Base-by-base conservation (phyloP, 2,888 invertebrate species). In the Exephanes ischioxanthus region DNA sequence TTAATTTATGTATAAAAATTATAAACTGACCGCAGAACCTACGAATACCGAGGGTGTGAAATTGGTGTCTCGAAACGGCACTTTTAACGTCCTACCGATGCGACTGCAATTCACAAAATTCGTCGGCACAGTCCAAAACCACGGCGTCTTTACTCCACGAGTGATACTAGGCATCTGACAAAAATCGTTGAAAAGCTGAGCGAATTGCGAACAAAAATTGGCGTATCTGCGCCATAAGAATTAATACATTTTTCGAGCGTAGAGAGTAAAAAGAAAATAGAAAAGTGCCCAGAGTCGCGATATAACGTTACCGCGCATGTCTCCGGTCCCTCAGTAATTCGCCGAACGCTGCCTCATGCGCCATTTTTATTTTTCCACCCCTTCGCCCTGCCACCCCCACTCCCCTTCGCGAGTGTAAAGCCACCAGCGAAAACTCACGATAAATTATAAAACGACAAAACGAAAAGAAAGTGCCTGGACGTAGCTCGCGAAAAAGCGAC, bases 231-330 rank as follows among this genome's bases (percentile, higher is more conserved):
- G 26, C 22, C 26, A 58, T 11, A 3, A 11, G 58, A 14, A 22
- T 22, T 48, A 0, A 26, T 58, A 3, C 4, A 58, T 48, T 68
- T 68, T 68, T 48, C 22, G 2, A 33, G 16, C 9, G 6, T 5
- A 3, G 2, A 51, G 6, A 45, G 5, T 45, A 14, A 45, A 45
- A 14, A 45, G 0, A 30, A 30, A 30, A 30, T 30, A n/a, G n/a
- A n/a, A n/a, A n/a, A n/a, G n/a, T n/a, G n/a, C n/a, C n/a, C n/a
- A n/a, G n/a, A n/a, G n/a, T n/a, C n/a, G n/a, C n/a, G n/a, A n/a
- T n/a, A n/a, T 3, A 67, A 26, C 58, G 16, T 58, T 26, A 67
- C 41, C 37, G 70, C 51, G 70, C 70, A 70, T 70, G 70, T 51
- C 70, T 33, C 3, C 51, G 6, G 26, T 53, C 16, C 16, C n/a